phyloP scores from a whole-genome alignment of 2,797 vertebrate species.

The Phaenicophaeus curvirostris region DNA sequence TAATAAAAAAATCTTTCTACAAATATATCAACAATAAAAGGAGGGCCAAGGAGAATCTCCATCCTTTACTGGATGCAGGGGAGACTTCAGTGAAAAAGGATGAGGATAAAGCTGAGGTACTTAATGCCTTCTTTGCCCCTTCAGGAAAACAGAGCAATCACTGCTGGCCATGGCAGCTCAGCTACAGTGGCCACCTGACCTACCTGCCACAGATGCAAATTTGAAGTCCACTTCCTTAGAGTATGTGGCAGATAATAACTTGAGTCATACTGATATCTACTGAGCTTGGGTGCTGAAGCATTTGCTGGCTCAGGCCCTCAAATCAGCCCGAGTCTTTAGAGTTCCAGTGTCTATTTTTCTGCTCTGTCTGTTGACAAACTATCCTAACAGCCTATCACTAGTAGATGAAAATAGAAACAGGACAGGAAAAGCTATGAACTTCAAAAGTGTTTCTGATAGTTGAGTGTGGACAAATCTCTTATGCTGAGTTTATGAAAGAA shows the following conservation, averaged over 20 bases:
- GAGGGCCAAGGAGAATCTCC: too few relatives aligned
- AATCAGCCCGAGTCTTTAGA: not conserved
- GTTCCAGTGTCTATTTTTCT: not conserved
- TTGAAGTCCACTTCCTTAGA: not conserved
- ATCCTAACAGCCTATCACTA: conserved; percentile 40
- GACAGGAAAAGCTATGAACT: conserved; percentile 12
- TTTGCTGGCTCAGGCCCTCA: not conserved
- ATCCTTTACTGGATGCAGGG: too few relatives aligned
- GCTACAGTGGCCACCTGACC: not conserved
- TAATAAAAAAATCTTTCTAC: too few relatives aligned
- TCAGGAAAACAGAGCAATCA: not conserved
- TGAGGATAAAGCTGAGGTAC: too few relatives aligned
- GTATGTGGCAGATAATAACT: not conserved
- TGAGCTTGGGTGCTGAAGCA: not conserved
- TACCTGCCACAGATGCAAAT: not conserved
- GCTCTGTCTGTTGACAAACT: not conserved
- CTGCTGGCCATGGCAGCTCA: not conserved
- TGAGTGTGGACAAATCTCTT: not conserved
- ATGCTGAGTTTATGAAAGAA: not conserved
- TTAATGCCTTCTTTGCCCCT: too few relatives aligned
- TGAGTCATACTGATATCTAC: not conserved
- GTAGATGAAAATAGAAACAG: conserved; percentile 17
- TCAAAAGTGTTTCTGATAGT: conserved; percentile 29
- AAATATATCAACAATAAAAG: too few relatives aligned
- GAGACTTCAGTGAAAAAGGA: too few relatives aligned